phyloP scores from a whole-genome alignment of 2,113 vertebrate species.

The Cettia cetti region DNA sequence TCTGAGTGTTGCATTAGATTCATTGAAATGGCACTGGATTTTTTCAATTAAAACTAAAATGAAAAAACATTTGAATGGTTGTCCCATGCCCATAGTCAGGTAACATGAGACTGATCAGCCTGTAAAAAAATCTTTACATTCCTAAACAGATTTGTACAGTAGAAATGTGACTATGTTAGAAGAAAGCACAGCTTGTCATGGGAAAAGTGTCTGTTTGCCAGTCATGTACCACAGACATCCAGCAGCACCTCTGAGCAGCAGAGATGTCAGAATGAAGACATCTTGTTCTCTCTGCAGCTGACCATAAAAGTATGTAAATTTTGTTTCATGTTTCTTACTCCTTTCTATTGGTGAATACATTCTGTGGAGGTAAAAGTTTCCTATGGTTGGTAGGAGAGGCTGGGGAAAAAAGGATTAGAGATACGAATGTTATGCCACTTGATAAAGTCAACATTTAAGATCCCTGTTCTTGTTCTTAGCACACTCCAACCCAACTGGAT shows the following conservation, averaged over 20 bases:
- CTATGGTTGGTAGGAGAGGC: neutral
- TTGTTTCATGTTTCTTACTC: neutral
- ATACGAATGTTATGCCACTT: neutral
- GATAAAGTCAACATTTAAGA: neutral
- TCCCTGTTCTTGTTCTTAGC: neutral
- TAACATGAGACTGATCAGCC: neutral
- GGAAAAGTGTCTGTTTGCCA: neutral
- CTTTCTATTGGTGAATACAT: neutral
- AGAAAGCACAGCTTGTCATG: neutral
- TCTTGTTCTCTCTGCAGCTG: neutral
- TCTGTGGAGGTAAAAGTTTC: neutral
- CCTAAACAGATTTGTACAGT: neutral
- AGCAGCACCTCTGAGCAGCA: neutral
- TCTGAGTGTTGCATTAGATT: neutral
- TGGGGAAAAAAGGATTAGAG: neutral
- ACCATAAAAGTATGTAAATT: neutral
- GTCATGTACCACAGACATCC: neutral
- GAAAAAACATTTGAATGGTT: neutral
- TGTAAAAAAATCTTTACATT: neutral
- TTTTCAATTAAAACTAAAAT: neutral
- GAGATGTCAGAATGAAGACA: neutral
- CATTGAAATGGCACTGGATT: neutral
- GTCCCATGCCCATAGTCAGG: neutral
- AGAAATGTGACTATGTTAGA: neutral
- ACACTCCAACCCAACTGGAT: fast-evolving